Conservation (phyloP, 2,797 vertebrate genomes). For the Hyperoplus lanceolatus region DNA sequence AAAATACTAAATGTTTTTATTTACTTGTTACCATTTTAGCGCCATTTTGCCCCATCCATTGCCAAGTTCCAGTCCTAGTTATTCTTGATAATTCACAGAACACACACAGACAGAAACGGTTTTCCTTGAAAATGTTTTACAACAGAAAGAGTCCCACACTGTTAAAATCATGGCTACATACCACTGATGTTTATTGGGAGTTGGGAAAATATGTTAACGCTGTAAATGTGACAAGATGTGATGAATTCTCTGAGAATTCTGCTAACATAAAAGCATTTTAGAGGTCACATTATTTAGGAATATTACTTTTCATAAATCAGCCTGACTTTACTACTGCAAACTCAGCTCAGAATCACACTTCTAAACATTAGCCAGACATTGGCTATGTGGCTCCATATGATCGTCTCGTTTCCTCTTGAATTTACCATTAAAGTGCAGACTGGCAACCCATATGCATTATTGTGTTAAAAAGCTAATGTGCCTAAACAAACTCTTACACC, state of each 20-base stretch:
- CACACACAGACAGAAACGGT: neutral
- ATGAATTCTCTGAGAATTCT: neutral
- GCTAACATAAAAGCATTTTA: neutral
- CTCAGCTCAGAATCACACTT: neutral
- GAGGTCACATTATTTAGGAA: neutral
- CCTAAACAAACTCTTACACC: slow-evolving; percentile 8
- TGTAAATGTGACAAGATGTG: neutral
- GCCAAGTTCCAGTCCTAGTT: neutral
- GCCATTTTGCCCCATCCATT: neutral
- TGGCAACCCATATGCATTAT: neutral
- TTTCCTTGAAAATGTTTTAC: neutral
- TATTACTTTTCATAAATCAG: neutral
- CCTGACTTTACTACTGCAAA: neutral
- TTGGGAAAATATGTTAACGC: neutral
- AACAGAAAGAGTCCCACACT: neutral
- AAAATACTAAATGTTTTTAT: neutral
- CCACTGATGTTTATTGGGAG: neutral
- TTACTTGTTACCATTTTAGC: neutral
- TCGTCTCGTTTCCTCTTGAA: too few species aligned
- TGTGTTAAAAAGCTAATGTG: slow-evolving; percentile 2
- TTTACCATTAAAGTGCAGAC: neutral
- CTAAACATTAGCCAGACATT: neutral
- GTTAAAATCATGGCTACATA: neutral
- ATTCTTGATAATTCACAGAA: neutral
- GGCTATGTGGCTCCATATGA: neutral